Conservation (phyloP, 2,888 invertebrate genomes). For the Odontocerum albicorne region DNA sequence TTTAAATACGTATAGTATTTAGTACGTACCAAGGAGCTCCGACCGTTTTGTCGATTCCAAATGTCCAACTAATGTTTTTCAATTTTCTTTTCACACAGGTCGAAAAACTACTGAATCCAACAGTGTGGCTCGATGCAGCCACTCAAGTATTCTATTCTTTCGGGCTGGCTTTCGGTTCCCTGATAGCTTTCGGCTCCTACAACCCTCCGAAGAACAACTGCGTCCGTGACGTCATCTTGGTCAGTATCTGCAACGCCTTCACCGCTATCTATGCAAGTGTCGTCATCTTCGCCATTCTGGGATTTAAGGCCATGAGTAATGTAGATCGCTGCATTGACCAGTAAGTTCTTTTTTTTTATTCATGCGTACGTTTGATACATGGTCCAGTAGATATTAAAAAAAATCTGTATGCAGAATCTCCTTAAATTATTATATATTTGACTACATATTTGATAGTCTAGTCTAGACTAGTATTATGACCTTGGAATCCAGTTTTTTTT, state of each 20-base stretch:
- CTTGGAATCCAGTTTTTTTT: too few relatives aligned
- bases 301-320: constrained; percentile 92
- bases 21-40: too few relatives aligned
- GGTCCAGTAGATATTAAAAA: too few relatives aligned
- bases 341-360: constrained; percentile 57
- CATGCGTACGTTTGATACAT: too few relatives aligned
- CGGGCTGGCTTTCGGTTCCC: constrained; percentile 91
- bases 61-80: too few relatives aligned
- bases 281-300: constrained; percentile 93
- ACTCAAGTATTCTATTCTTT: constrained; percentile 97
- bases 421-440: too few relatives aligned
- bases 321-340: constrained; percentile 79
- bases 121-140: constrained; percentile 94
- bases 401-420: too few relatives aligned
- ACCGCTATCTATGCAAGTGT: constrained; percentile 95
- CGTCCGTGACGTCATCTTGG: constrained; percentile 86
- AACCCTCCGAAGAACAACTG: constrained; percentile 95
- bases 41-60: too few relatives aligned
- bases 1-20: too few relatives aligned
- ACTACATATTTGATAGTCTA: too few relatives aligned
- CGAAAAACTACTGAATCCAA: constrained; percentile 81
- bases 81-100: constrained; percentile 56
- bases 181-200: constrained; percentile 95
- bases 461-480: too few relatives aligned
- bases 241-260: constrained; percentile 89